Base-by-base conservation (phyloP, 1,140 invertebrate species). In the Chironomus tepperi region DNA sequence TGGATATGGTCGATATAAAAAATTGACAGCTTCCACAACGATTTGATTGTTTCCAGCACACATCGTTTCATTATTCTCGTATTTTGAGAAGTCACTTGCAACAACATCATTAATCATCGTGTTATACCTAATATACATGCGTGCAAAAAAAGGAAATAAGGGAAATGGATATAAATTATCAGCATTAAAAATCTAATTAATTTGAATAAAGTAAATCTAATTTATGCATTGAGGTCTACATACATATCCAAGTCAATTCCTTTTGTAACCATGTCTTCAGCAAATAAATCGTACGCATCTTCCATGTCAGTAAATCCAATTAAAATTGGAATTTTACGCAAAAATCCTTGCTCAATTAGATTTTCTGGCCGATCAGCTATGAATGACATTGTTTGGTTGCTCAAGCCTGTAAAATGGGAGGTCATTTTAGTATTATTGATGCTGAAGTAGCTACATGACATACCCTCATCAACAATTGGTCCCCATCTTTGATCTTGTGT, bases 221-320 rank as follows among this genome's bases (percentile, higher is more conserved):
- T 57, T 5, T 57, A 57, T 57, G 47, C 1, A 57, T 15, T 57
- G 12, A 57, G 47, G 47, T 57, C 47, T 57, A 3, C 85, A 76
- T 89, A 89, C 75, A 89, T 86, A 57, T 86, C 77, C 76, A 83
- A 79, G 76, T 81, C 83, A 75, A 87, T 81, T 7, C 87, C 80
- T 78, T 81, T 81, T 77, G 85, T 86, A 19, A 87, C 85, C 1
- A 84, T 81, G 43, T 86, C 85, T 73, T 84, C 84, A 19, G 85
- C 85, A 18, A 87, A 84, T 1, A 89, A 77, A 12, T 86, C 79
- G 7, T 93, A 79, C 18, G 87, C 88, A 76, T 92, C 89, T 80
- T 94, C 91, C 86, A 92, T 92, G 77, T 91, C 88, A 0, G 91
- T 92, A 75, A 87, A 92, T 1, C 91, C 92, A 5, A 87, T 86